Percentiles rank a stretch among this genome's conserved stretches.
phyloP scores from a whole-genome alignment of 1,140 invertebrate species.

The Calephelis nemesis region DNA sequence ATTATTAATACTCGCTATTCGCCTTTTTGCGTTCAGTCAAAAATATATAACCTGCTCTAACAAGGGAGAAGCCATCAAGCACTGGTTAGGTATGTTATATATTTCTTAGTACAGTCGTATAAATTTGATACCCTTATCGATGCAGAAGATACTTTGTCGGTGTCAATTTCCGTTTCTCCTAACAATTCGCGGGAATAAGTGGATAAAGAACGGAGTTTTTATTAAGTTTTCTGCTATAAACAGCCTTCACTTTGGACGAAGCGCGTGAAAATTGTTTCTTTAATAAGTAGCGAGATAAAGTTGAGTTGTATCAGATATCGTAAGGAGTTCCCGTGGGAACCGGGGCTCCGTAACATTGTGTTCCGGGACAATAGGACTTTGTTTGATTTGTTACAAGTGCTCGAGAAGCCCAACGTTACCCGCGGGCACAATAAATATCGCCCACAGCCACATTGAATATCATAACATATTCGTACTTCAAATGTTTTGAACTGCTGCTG shows the following conservation, averaged over 20 bases:
- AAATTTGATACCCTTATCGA: too few relatives aligned
- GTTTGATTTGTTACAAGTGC: slow-evolving; percentile 10
- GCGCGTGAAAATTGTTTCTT: neutral
- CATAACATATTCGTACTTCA: neutral
- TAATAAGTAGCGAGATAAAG: slow-evolving; percentile 11
- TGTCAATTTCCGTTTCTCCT: neutral
- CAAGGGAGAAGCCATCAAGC: too few relatives aligned
- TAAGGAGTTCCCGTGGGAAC: neutral
- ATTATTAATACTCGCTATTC: too few relatives aligned
- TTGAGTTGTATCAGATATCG: neutral
- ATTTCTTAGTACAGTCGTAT: too few relatives aligned
- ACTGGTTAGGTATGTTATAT: too few relatives aligned
- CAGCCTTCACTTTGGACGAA: neutral
- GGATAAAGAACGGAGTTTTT: neutral
- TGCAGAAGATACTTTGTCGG: too few relatives aligned
- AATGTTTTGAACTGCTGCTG: too few relatives aligned
- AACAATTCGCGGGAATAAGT: neutral
- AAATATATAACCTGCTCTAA: too few relatives aligned
- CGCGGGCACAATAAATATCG: neutral
- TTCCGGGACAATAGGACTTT: neutral
- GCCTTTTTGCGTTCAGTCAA: too few relatives aligned
- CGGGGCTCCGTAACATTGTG: slow-evolving; percentile 1
- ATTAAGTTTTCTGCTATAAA: neutral
- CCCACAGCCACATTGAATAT: neutral
- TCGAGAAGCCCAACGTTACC: neutral